phyloP scores from a whole-genome alignment of 2,888 invertebrate species.

The Megastigmus dorsalis region DNA sequence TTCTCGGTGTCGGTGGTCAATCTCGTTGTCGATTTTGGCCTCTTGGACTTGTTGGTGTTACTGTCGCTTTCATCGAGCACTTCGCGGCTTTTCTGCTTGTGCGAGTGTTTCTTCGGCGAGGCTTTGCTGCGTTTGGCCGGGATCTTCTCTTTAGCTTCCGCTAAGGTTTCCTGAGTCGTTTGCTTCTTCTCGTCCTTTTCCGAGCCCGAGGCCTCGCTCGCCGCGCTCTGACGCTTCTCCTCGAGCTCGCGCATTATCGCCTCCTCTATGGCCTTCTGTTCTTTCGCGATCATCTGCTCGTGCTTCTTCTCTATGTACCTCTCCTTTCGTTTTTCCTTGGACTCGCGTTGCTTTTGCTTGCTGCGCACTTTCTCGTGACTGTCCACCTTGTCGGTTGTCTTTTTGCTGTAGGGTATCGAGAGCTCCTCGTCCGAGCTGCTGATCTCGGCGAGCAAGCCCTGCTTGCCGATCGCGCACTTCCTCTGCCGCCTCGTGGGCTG shows the following conservation, averaged over 20 bases:
- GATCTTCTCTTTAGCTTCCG: conserved; percentile 30
- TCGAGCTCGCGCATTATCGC: conserved; percentile 70
- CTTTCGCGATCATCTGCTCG: conserved; percentile 72
- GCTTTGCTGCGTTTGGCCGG: conserved; percentile 27
- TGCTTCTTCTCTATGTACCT: conserved; percentile 71
- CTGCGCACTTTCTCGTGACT: conserved; percentile 61
- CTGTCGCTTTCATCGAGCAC: background rate
- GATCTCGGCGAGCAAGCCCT: conserved; percentile 85
- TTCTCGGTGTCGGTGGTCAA: conserved; percentile 36
- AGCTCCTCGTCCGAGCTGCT: conserved; percentile 71
- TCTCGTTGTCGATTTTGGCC: conserved; percentile 36
- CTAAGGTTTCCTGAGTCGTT: conserved; percentile 15
- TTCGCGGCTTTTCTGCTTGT: conserved; percentile 52
- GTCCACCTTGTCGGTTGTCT: conserved; percentile 58
- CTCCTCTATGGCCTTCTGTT: conserved; percentile 72
- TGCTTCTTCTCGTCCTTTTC: conserved; percentile 43
- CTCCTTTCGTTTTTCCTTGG: conserved; percentile 71
- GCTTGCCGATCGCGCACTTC: conserved; percentile 87
- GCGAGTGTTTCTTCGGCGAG: background rate
- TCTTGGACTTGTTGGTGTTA: conserved; percentile 26
- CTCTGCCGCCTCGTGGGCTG: conserved; percentile 76
- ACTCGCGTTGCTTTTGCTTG: conserved; percentile 65
- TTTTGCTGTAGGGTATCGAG: conserved; percentile 26
- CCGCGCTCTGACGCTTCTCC: conserved; percentile 63
- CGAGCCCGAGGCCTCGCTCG: conserved; percentile 51